Evolutionary conservation across 2,888 invertebrate genomes (phyloP).

Genomic region (Drosophila austrosaltans): DNA sequence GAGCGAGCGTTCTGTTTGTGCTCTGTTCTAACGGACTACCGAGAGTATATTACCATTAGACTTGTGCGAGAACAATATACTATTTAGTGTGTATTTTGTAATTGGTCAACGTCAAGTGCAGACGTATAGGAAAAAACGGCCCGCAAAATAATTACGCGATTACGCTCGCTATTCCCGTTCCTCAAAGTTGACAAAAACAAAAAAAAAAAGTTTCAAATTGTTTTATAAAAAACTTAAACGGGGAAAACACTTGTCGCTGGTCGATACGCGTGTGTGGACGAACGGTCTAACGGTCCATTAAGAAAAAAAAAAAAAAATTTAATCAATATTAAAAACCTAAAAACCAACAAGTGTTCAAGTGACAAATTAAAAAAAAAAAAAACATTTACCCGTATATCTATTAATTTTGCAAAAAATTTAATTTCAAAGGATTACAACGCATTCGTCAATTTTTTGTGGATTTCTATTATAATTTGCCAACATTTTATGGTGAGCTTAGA

Average conservation of each 20-base stretch:
- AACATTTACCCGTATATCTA: neutral
- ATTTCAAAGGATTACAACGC: neutral
- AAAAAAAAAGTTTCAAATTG: constrained; percentile 47
- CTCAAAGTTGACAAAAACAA: constrained; percentile 35
- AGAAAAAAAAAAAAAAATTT: constrained; percentile 21
- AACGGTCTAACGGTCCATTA: constrained; percentile 38
- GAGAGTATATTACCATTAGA: constrained; percentile 8
- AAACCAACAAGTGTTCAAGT: constrained; percentile 1
- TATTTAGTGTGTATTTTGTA: constrained; percentile 33
- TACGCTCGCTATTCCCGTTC: constrained; percentile 39
- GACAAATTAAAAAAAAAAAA: neutral
- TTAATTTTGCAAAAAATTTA: neutral
- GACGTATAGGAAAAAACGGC: constrained; percentile 11
- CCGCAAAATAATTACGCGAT: constrained; percentile 25
- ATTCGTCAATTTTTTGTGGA: constrained; percentile 24
- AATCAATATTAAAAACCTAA: neutral
- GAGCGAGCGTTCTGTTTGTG: neutral
- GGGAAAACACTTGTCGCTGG: constrained; percentile 59
- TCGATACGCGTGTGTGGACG: constrained; percentile 53
- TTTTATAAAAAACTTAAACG: constrained; percentile 26
- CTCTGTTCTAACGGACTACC: constrained; percentile 65
- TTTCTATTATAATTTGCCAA: constrained; percentile 19
- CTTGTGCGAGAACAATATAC: neutral
- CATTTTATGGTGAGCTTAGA: constrained; percentile 60
- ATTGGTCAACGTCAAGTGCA: constrained; percentile 60